Evolutionary conservation across 1,140 invertebrate genomes (phyloP).

Genomic region (Pseudomyrmex flavicornis): DNA sequence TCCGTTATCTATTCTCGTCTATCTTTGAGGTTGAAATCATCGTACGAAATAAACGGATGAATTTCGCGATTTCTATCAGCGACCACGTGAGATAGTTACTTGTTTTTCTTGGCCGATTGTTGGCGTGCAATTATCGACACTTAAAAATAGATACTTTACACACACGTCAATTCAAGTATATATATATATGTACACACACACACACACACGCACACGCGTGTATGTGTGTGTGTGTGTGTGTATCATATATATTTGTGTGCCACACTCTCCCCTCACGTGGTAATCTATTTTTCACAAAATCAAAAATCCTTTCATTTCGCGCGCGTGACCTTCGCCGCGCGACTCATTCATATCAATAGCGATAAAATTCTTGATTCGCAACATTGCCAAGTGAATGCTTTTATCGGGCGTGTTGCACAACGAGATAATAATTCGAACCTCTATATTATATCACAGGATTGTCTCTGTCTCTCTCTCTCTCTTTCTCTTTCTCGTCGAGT

Average conservation of each 20-base stretch:
- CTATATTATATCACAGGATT: neutral
- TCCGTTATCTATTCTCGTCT: too few relatives aligned
- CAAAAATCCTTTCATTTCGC: constrained; percentile 10
- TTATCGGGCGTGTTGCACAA: constrained; percentile 50
- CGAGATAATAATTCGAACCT: constrained; percentile 47
- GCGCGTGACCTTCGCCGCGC: constrained; percentile 25
- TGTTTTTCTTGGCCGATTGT: too few relatives aligned
- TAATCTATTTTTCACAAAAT: constrained; percentile 7
- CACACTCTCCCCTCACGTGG: neutral
- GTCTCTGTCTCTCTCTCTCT: constrained; percentile 3
- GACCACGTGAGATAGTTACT: neutral
- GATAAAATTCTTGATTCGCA: constrained; percentile 47
- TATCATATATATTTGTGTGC: neutral
- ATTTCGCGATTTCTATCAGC: too few relatives aligned
- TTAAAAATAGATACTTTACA: too few relatives aligned
- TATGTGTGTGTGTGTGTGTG: neutral
- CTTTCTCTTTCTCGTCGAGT: neutral
- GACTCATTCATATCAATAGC: constrained; percentile 42
- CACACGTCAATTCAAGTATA: too few relatives aligned
- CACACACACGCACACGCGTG: too few relatives aligned
- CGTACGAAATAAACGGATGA: too few relatives aligned
- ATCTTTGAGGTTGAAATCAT: too few relatives aligned
- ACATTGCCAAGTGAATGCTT: constrained; percentile 24
- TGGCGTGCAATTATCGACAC: too few relatives aligned
- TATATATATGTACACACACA: neutral